phyloP scores from a whole-genome alignment of 2,113 vertebrate species.

The Propithecus coquereli region DNA sequence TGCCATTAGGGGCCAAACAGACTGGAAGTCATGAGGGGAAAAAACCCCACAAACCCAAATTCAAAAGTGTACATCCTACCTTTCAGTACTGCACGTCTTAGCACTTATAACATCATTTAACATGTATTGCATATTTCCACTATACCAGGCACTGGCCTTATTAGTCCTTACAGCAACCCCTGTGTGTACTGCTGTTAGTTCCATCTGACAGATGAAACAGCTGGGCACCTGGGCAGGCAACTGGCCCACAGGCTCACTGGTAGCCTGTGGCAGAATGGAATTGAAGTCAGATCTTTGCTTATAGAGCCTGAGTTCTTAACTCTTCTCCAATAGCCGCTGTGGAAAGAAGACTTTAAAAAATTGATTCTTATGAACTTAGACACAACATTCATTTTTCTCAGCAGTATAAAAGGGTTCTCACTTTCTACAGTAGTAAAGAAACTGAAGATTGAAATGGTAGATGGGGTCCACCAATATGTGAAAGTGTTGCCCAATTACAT shows the following conservation, averaged over 20 bases:
- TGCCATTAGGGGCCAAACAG: neutral
- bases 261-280: neutral
- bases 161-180: neutral
- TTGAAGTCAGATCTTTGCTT: neutral
- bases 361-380: neutral
- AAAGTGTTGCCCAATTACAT: neutral
- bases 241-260: neutral
- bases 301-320: neutral
- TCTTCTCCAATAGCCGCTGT: neutral
- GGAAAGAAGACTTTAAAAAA: neutral
- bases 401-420: neutral
- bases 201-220: neutral
- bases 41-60: neutral
- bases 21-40: neutral
- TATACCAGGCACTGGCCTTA: neutral
- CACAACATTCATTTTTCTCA: neutral
- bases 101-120: neutral
- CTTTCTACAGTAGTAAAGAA: neutral
- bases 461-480: neutral
- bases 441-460: neutral
- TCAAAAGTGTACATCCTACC: neutral
- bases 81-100: neutral
- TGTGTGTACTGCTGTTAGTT: neutral
- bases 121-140: neutral
- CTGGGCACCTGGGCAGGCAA: neutral